Evolutionary conservation across 2,888 invertebrate genomes (phyloP).

Genomic region (Leucophenga maculata): DNA sequence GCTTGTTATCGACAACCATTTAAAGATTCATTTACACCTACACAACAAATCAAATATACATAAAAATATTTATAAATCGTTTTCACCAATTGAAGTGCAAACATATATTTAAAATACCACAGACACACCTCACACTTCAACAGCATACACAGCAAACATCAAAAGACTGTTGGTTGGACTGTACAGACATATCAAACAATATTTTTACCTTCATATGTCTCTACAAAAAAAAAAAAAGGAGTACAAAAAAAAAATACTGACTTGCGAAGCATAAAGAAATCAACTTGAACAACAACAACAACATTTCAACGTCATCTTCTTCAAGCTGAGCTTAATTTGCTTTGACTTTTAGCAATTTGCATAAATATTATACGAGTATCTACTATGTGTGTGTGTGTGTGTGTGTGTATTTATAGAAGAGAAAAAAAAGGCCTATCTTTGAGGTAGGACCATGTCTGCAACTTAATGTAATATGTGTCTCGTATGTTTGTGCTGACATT

Average conservation of each 20-base stretch:
- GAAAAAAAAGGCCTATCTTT: too few species aligned
- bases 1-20: too few species aligned
- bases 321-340: constrained; percentile 63
- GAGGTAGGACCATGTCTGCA: too few species aligned
- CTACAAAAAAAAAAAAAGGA: constrained; percentile 12
- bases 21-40: too few species aligned
- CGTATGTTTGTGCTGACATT: constrained; percentile 39
- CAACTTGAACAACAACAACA: constrained; percentile 33
- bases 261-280: constrained; percentile 9
- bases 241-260: not conserved
- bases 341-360: constrained; percentile 66
- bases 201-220: constrained; percentile 19
- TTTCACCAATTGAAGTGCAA: too few species aligned
- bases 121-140: constrained; percentile 15
- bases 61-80: too few species aligned
- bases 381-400: not conserved
- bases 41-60: too few species aligned
- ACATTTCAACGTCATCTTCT: constrained; percentile 56
- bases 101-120: not conserved
- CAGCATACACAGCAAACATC: not conserved
- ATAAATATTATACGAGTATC: constrained; percentile 56
- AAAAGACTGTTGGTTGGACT: too few species aligned
- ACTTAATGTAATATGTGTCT: too few species aligned
- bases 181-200: constrained; percentile 4
- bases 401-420: not conserved